Base-by-base conservation (phyloP, 2,888 invertebrate genomes). In the Laothoe populi region DNA sequence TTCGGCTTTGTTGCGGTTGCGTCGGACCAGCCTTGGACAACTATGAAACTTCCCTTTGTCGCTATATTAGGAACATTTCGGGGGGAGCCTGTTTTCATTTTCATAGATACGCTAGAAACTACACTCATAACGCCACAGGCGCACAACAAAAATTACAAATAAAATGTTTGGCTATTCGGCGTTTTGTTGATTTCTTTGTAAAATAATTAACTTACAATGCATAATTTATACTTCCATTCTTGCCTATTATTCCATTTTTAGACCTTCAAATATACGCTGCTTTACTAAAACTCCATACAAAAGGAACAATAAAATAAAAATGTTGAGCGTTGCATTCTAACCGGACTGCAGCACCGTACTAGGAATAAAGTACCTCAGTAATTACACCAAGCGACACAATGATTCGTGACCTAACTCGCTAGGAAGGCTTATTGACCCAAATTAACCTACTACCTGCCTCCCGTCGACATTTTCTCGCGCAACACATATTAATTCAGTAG, bases 1-100 rank as follows among this genome's bases (percentile, higher is more conserved):
- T 78, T 79, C 66, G 67, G 73, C 77, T 78, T 78, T 79, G 78
- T 78, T 78, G 74, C 67, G 77, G 73, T 59, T 40, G 53, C 62
- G 62, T 57, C 67, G 70, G 70, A 57, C 67, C 68, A 59, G 57
- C 58, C 42, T 21, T 58, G 26, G 48, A 42, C 57, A 40, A 61
- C 57, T 40, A 69, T 66, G 21, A 72, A 77, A 77, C 64, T 75
- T 74, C 65, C 11, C 49, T 60, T 64, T 64, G 63, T 68, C 38
- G 66, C 63, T 66, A 68, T 60, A 57, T 60, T 63, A 66, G 65
- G 68, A 77, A 68, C 67, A 68, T 77, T 77, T 71, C 60, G 70
- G 65, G 67, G 71, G 66, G 64, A 72, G 61, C 66, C 67, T 64
- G 62, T 66, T 76, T 59, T 45, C 26, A 59, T 44, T 59, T 59